Percentiles rank a stretch among this genome's conserved stretches.
Conservation (phyloP, 2,888 invertebrate species). For the Meteorus colon region DNA sequence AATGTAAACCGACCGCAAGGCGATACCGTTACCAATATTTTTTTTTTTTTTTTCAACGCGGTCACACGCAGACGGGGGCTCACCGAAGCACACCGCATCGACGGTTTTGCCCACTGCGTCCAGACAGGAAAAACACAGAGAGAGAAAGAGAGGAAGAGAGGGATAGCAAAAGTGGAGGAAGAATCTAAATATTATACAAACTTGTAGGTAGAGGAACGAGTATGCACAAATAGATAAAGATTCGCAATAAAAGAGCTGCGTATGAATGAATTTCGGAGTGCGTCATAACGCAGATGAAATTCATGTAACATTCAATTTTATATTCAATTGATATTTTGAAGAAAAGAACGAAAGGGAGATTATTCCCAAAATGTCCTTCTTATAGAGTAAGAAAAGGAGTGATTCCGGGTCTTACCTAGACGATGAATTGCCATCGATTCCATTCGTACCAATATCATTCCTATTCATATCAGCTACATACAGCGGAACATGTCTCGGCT, state of each 20-base stretch:
- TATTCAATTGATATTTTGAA: neutral
- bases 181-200: neutral
- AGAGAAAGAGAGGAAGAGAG: slow-evolving; percentile 9
- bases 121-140: neutral
- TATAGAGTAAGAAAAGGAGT: neutral
- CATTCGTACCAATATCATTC: slow-evolving; percentile 26
- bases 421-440: slow-evolving; percentile 28
- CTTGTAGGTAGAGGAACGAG: neutral
- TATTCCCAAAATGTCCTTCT: neutral
- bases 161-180: neutral
- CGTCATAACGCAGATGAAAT: neutral
- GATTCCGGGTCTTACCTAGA: slow-evolving; percentile 32
- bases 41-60: slow-evolving; percentile 51
- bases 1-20: slow-evolving; percentile 63
- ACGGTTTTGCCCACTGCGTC: slow-evolving; percentile 22
- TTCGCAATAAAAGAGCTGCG: neutral
- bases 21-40: slow-evolving; percentile 65
- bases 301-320: neutral
- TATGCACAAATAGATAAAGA: neutral
- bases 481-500: slow-evolving; percentile 33
- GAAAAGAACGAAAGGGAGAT: neutral
- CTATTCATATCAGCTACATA: slow-evolving; percentile 18
- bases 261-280: slow-evolving; percentile 3
- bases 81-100: slow-evolving; percentile 43
- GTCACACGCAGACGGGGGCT: slow-evolving; percentile 49